Evolutionary conservation across 2,797 vertebrate genomes (phyloP).

Genomic region (Anableps anableps): DNA sequence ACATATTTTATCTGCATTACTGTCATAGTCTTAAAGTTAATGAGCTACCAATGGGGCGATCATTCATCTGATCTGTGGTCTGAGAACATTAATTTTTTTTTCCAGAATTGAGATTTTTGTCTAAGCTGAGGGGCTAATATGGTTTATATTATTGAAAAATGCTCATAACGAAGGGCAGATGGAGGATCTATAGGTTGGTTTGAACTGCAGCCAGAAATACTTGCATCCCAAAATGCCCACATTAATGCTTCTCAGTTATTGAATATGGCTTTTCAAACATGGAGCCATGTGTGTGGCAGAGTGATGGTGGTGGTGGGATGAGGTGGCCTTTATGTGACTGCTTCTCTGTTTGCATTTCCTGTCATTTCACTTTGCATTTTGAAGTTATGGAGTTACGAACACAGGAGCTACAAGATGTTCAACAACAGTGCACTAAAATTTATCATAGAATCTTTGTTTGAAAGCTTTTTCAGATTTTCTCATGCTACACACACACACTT

Average conservation of each 20-base stretch:
- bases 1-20: conserved; percentile 55
- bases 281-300: conserved; percentile 3
- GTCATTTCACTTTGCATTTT: conserved; percentile 64
- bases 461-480: not conserved
- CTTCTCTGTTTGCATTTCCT: conserved; percentile 66
- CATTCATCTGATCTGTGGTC: conserved; percentile 40
- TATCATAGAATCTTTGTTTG: not conserved
- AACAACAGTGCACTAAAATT: conserved; percentile 1
- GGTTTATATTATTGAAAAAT: conserved; percentile 59
- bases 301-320: not conserved
- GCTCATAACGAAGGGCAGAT: conserved; percentile 75
- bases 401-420: conserved; percentile 19
- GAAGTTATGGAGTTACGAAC: conserved; percentile 46
- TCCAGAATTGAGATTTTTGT: conserved; percentile 26
- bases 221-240: conserved; percentile 70
- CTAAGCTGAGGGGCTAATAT: conserved; percentile 40
- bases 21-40: conserved; percentile 44
- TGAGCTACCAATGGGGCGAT: conserved; percentile 39
- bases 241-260: conserved; percentile 66
- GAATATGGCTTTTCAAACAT: conserved; percentile 37
- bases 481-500: not conserved
- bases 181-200: conserved; percentile 54
- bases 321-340: conserved; percentile 44
- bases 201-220: conserved; percentile 68
- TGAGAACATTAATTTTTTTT: conserved; percentile 22